These are phyloP conservation scores for Synanthedon vespiformis DNA, from an alignment of 2,888 invertebrate genomes.

Conservation along the genomic window DNA sequence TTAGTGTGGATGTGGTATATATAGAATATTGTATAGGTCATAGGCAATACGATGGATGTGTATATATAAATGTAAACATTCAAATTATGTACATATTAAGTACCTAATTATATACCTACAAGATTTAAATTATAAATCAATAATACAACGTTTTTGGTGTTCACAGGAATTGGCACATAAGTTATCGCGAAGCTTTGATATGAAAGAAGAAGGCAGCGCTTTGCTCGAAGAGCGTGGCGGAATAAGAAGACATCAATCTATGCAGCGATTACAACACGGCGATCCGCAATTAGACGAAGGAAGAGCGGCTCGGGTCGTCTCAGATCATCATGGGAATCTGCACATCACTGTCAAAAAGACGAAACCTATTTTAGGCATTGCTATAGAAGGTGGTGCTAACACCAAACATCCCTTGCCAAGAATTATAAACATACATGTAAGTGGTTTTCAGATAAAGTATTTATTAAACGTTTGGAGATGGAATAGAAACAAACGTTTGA, in stretches of 20 bases:
- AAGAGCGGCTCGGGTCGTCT: slow-evolving; percentile 75
- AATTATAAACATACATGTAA: slow-evolving; percentile 96
- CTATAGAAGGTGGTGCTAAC: slow-evolving; percentile 97
- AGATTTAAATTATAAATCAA: no score
- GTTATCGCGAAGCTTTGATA: slow-evolving; percentile 87
- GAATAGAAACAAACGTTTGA: slow-evolving; percentile 5
- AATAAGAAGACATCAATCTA: slow-evolving; percentile 80
- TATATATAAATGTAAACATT: no score
- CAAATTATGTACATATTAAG: no score
- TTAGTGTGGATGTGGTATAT: slow-evolving; percentile 61
- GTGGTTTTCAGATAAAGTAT: slow-evolving; percentile 20
- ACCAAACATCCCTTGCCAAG: slow-evolving; percentile 94
- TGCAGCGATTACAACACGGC: slow-evolving; percentile 79
- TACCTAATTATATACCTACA: no score
- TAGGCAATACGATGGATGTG: no score
- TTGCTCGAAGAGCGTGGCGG: slow-evolving; percentile 75
- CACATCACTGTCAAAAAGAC: slow-evolving; percentile 92
- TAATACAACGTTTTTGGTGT: slow-evolving; percentile 2
- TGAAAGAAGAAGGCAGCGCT: slow-evolving; percentile 85
- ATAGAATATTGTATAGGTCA: no score
- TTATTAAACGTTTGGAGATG: slow-evolving; percentile 6
- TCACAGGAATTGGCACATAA: slow-evolving; percentile 88
- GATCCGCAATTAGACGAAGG: slow-evolving; percentile 64
- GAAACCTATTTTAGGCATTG: slow-evolving; percentile 94
- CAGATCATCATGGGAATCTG: slow-evolving; percentile 89